A percentile compares a stretch with the other conserved stretches of the same genome.
phyloP scores from a whole-genome alignment of 1,140 invertebrate genomes.

The Luehdorfia chinensis region DNA sequence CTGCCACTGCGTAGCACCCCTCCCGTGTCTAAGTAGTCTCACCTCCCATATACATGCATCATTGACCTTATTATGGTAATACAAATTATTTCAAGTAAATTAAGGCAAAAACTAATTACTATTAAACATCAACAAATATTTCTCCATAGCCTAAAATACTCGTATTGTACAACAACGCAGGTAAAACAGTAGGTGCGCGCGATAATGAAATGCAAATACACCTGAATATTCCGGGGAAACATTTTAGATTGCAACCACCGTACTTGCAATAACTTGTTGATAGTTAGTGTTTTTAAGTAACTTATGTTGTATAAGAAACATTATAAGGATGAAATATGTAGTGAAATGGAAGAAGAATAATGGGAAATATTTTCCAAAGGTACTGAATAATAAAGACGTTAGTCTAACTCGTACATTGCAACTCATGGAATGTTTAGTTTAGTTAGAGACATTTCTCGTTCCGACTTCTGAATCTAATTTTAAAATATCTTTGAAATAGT shows the following conservation, averaged over 20 bases:
- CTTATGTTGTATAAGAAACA: not conserved
- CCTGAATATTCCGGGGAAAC: conserved; percentile 35
- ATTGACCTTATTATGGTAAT: too few species aligned
- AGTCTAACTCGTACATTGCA: not conserved
- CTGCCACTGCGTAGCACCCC: too few species aligned
- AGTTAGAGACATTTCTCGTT: not conserved
- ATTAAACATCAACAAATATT: not conserved
- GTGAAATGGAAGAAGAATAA: not conserved
- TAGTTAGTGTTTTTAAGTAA: not conserved
- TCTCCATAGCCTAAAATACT: too few species aligned
- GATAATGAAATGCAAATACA: conserved; percentile 48
- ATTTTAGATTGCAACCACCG: conserved; percentile 29
- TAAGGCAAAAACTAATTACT: too few species aligned
- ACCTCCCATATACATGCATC: too few species aligned
- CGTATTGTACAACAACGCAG: conserved; percentile 36
- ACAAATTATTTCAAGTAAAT: too few species aligned
- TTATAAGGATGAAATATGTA: not conserved
- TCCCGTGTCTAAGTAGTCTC: too few species aligned
- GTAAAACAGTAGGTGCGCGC: conserved; percentile 26
- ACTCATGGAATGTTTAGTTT: not conserved
- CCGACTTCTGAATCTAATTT: not conserved
- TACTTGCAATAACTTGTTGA: conserved; percentile 28
- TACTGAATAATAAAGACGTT: conserved; percentile 2
- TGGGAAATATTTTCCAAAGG: not conserved
- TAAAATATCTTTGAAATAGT: not conserved